Evolutionary conservation across 2,797 vertebrate genomes (phyloP).

Genomic region (Coregonus ussuriensis): DNA sequence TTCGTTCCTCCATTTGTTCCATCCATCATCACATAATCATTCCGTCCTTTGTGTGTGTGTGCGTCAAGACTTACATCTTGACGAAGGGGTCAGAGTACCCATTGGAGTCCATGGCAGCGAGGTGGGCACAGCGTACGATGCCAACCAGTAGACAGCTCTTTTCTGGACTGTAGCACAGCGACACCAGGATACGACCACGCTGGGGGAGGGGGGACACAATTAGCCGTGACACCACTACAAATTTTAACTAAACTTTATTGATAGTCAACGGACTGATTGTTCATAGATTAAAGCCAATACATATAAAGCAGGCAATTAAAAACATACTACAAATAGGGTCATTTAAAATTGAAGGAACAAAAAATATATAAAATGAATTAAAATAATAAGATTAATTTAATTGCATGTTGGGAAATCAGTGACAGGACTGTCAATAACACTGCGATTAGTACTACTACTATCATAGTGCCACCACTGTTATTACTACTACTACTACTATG

Average conservation of each 20-base stretch:
- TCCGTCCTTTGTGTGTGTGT: background rate
- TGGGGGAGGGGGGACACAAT: slow-evolving; percentile 62
- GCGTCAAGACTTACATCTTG: slow-evolving; percentile 87
- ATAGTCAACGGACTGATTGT: too few species aligned
- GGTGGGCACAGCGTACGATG: slow-evolving; percentile 92
- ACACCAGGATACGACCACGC: slow-evolving; percentile 96
- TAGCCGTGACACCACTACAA: slow-evolving; percentile 14
- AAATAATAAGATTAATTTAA: too few species aligned
- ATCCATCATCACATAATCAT: background rate
- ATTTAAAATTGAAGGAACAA: too few species aligned
- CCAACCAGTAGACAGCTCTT: slow-evolving; percentile 90
- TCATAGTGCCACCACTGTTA: background rate
- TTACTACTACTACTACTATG: background rate
- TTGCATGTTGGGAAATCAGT: background rate
- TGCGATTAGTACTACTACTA: background rate
- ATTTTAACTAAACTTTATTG: background rate
- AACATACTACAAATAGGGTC: too few species aligned
- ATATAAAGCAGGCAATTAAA: too few species aligned
- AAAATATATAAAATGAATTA: too few species aligned
- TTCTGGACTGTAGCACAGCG: slow-evolving; percentile 91
- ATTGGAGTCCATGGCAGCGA: slow-evolving; percentile 97
- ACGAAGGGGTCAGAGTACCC: slow-evolving; percentile 98
- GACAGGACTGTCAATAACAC: background rate
- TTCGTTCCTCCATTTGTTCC: background rate
- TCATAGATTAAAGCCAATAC: too few species aligned